These are phyloP conservation scores for Aythya baeri DNA, from an alignment of 2,113 vertebrate species.

Conservation along the genomic window DNA sequence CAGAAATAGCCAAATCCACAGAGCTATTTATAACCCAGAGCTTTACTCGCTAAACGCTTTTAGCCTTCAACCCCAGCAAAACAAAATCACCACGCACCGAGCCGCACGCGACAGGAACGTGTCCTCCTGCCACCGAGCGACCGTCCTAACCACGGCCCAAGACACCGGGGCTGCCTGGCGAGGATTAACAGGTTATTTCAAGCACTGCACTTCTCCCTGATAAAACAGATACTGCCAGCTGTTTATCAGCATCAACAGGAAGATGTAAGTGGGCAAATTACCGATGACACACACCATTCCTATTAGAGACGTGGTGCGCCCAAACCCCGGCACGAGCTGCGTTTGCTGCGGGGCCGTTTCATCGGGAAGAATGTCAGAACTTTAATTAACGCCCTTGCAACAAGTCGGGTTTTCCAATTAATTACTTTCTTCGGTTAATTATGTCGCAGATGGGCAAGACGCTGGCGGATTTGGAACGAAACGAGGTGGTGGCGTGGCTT, in stretches of 20 bases:
- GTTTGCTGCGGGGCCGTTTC: neutral
- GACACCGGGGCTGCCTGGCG: neutral
- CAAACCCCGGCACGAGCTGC: neutral
- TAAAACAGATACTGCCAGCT: slow-evolving; percentile 13
- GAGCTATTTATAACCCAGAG: slow-evolving; percentile 23
- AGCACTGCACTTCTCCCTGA: neutral
- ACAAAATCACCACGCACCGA: neutral
- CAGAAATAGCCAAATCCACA: neutral
- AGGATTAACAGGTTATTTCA: slow-evolving; percentile 56
- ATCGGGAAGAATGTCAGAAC: slow-evolving; percentile 17
- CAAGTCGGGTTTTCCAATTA: slow-evolving; percentile 44
- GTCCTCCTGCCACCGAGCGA: neutral
- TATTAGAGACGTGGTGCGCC: neutral
- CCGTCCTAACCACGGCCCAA: neutral
- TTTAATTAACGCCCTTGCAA: slow-evolving; percentile 41
- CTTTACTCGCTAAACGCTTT: neutral
- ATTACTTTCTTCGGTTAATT: slow-evolving; percentile 51
- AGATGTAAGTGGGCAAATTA: neutral
- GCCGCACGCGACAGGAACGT: neutral
- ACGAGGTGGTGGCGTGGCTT: neutral
- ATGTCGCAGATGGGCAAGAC: neutral
- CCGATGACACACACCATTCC: neutral
- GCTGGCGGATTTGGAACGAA: neutral
- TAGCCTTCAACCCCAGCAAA: neutral
- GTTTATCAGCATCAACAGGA: slow-evolving; percentile 17